phyloP scores from a whole-genome alignment of 1,140 invertebrate genomes.

The Nephila pilipes region DNA sequence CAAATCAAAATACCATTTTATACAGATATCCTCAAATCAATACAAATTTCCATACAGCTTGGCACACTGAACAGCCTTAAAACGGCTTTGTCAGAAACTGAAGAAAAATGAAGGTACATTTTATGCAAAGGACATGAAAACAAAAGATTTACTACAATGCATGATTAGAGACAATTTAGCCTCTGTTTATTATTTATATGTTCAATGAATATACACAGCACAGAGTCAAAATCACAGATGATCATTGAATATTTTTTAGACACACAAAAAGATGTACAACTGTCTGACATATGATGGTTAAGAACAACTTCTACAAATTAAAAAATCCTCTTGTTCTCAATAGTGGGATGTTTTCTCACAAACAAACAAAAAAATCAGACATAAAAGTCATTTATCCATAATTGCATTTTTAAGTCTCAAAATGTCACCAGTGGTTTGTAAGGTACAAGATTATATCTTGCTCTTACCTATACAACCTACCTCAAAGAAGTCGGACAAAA shows the following conservation, averaged over 20 bases:
- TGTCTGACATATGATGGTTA: slow-evolving; percentile 40
- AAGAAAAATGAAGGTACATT: slow-evolving; percentile 47
- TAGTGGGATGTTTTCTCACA: background rate
- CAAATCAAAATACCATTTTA: background rate
- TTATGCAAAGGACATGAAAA: slow-evolving; percentile 17
- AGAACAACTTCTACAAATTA: slow-evolving; percentile 44
- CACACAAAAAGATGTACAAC: slow-evolving; percentile 61
- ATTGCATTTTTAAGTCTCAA: background rate
- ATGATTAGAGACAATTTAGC: slow-evolving; percentile 19
- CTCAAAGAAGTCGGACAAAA: slow-evolving; percentile 10
- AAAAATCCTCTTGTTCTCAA: slow-evolving; percentile 35
- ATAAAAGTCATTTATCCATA: background rate
- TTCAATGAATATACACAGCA: slow-evolving; percentile 67
- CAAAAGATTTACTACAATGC: slow-evolving; percentile 5
- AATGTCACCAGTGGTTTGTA: slow-evolving; percentile 5
- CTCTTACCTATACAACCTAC: slow-evolving; percentile 28
- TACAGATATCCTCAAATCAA: background rate
- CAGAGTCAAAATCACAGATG: slow-evolving; percentile 74
- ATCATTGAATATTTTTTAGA: slow-evolving; percentile 57
- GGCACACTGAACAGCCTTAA: slow-evolving; percentile 65
- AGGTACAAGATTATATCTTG: background rate
- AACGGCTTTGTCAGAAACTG: slow-evolving; percentile 49
- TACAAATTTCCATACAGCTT: slow-evolving; percentile 28
- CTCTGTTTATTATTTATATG: slow-evolving; percentile 39
- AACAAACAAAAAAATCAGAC: slow-evolving; percentile 13